These are phyloP conservation scores for Sylvia borin DNA, from an alignment of 2,797 vertebrate genomes.

Conservation along the genomic window DNA sequence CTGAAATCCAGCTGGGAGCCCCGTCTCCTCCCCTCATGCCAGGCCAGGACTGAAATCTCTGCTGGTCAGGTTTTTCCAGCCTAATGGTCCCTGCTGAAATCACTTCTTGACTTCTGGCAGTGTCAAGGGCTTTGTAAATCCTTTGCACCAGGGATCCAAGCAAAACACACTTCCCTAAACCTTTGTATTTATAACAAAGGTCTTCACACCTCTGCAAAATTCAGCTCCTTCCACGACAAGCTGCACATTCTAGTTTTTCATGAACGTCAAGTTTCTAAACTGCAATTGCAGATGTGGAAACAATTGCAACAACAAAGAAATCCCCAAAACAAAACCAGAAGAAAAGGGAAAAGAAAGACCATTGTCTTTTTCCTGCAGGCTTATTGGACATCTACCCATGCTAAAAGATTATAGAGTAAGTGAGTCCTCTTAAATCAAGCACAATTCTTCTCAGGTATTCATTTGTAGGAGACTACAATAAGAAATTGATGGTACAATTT, in stretches of 20 bases:
- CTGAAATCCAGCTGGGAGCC: neutral
- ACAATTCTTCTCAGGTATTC: neutral
- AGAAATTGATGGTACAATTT: neutral
- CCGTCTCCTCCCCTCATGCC: neutral
- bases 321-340: neutral
- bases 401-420: neutral
- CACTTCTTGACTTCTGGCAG: neutral
- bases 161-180: neutral
- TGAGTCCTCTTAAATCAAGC: neutral
- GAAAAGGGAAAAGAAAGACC: neutral
- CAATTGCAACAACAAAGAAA: neutral
- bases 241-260: neutral
- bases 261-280: neutral
- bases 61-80: neutral
- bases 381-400: neutral
- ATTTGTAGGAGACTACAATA: neutral
- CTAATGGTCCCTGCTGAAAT: neutral
- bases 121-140: neutral
- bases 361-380: neutral
- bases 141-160: neutral
- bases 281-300: neutral
- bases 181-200: neutral
- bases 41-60: neutral
- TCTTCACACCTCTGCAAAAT: neutral
- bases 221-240: neutral